A percentile compares a stretch with the other conserved stretches of the same genome.
Evolutionary conservation across 2,797 vertebrate species (phyloP).

Genomic region (Zalophus californianus): DNA sequence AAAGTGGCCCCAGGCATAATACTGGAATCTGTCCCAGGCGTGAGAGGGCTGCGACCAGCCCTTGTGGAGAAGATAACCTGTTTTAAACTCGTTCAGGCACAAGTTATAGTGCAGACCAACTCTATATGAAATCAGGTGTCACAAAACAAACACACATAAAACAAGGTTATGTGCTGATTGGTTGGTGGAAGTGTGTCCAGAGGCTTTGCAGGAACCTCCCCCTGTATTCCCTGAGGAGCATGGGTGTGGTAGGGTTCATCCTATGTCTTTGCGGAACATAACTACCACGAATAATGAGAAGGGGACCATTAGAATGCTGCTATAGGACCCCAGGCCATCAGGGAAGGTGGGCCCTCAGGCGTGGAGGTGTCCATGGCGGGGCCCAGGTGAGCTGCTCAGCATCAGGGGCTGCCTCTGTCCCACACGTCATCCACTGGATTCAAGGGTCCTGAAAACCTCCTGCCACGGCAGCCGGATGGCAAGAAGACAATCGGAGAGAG

Average conservation of each 20-base stretch:
- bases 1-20: rapidly evolving
- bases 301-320: rapidly evolving
- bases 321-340: rapidly evolving
- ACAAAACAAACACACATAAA: background rate
- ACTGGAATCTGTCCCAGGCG: background rate
- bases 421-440: background rate
- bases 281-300: background rate
- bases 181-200: background rate
- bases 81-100: rapidly evolving
- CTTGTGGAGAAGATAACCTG: background rate
- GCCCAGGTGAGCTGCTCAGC: rapidly evolving
- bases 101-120: rapidly evolving
- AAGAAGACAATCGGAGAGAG: rapidly evolving
- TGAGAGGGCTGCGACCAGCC: background rate
- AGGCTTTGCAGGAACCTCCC: background rate
- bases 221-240: background rate
- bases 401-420: background rate
- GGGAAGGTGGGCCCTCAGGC: rapidly evolving
- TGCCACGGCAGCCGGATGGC: background rate
- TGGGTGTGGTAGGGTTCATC: rapidly evolving
- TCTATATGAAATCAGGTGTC: rapidly evolving
- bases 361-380: background rate
- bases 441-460: background rate
- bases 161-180: rapidly evolving
- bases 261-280: rapidly evolving